Conservation (phyloP, 2,113 vertebrate genomes). For the Gnathonemus longibarbis region DNA sequence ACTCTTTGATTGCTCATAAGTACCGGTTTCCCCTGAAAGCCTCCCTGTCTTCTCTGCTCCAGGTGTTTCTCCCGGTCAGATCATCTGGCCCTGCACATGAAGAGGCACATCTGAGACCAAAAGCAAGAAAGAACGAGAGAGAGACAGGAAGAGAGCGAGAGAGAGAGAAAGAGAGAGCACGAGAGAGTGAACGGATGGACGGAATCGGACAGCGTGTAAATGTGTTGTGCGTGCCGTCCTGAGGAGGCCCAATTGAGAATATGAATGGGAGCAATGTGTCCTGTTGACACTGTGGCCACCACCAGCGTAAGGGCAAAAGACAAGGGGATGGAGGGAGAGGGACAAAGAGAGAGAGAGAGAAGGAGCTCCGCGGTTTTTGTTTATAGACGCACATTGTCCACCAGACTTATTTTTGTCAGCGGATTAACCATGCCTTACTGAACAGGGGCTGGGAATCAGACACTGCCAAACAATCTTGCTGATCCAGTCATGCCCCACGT, state of each 20-base stretch:
- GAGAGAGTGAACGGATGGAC: conserved; percentile 25
- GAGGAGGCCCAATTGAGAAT: conserved; percentile 17
- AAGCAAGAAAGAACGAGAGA: conserved; percentile 22
- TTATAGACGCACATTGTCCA: conserved; percentile 36
- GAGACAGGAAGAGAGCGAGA: background rate
- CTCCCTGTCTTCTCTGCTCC: conserved; percentile 43
- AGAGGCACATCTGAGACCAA: conserved; percentile 82
- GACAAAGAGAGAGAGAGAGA: background rate
- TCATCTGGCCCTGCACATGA: conserved; percentile 96
- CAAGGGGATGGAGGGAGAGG: conserved; percentile 12
- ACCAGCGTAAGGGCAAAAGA: conserved; percentile 12
- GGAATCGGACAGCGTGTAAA: conserved; percentile 35
- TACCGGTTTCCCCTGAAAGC: background rate
- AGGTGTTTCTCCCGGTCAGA: conserved; percentile 98
- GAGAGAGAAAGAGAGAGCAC: conserved; percentile 26
- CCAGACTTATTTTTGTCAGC: conserved; percentile 45
- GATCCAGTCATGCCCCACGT: conserved; percentile 31
- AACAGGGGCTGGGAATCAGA: conserved; percentile 50
- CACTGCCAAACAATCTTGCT: conserved; percentile 57
- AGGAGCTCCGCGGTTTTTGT: conserved; percentile 55
- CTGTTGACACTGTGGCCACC: conserved; percentile 13
- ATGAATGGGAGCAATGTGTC: conserved; percentile 14
- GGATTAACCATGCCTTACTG: conserved; percentile 46
- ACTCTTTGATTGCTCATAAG: background rate
- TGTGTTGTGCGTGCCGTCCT: conserved; percentile 25